A percentile compares a stretch with the other conserved stretches of the same genome.
Evolutionary conservation across 1,140 invertebrate genomes (phyloP).

Genomic region (Pteromalus puparum): DNA sequence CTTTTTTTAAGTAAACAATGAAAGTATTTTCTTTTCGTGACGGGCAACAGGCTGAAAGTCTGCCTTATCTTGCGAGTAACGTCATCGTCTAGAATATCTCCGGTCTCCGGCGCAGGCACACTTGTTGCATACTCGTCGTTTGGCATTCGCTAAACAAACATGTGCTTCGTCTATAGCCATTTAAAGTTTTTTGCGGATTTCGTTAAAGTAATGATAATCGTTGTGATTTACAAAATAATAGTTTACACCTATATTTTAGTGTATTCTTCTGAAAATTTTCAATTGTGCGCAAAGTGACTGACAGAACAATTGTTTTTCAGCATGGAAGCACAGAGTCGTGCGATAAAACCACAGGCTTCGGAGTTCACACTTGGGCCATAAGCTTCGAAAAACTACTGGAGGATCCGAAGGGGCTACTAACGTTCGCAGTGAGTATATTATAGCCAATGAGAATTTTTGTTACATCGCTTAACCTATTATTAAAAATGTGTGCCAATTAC

Average conservation of each 20-base stretch:
- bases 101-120: not conserved
- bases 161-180: slow-evolving; percentile 15
- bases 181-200: slow-evolving; percentile 13
- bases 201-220: slow-evolving; percentile 8
- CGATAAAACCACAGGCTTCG: slow-evolving; percentile 66
- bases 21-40: slow-evolving; percentile 4
- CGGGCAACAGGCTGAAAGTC: slow-evolving; percentile 11
- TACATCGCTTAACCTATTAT: not conserved
- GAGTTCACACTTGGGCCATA: slow-evolving; percentile 85
- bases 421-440: slow-evolving; percentile 87
- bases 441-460: not conserved
- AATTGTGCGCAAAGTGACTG: not conserved
- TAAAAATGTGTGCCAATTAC: not conserved
- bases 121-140: slow-evolving; percentile 19
- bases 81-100: slow-evolving; percentile 43
- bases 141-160: slow-evolving; percentile 36
- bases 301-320: slow-evolving; percentile 61
- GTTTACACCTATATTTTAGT: not conserved
- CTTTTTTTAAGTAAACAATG: slow-evolving; percentile 26
- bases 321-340: slow-evolving; percentile 72
- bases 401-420: slow-evolving; percentile 89
- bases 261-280: slow-evolving; percentile 20
- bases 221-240: not conserved
- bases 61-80: slow-evolving; percentile 49
- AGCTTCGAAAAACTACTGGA: slow-evolving; percentile 93